Base-by-base conservation (phyloP, 1,140 invertebrate genomes). In the Hyphantria cunea region DNA sequence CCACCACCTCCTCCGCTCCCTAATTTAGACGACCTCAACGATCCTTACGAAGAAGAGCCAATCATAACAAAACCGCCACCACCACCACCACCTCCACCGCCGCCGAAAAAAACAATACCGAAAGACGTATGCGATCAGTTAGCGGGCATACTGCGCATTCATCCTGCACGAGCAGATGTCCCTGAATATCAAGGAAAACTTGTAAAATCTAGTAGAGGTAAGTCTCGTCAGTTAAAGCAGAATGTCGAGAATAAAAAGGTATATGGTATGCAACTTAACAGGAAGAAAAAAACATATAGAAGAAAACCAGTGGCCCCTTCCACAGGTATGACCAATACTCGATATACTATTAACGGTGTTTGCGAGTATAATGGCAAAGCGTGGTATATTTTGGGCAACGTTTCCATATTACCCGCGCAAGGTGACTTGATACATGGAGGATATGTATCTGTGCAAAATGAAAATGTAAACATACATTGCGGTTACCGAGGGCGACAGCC, bases 381-480 rank as follows among this genome's bases (percentile, higher is more conserved):
- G 3, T 68, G 77, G 11, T 89, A 65, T 54, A 56, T 81, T 9
- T 65, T 89, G 7, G 78, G 76, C 4, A 80, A 55, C 32, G 81
- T 89, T 12, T 71, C 73, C 11, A 74, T 83, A 31, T 56, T 86
- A 25, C 84, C 84, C 0, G 56, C 84, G 6, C 17, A 64, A 6
- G 85, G 84, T 7, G 72, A 81, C 10, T 65, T 88, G 17, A 82
- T 89, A 69, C 80, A 89, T 54, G 85, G 84, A n/a, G 86, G 86
- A 0, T 76, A 76, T 49, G 64, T 41, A 32, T 73, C 52, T 15
- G 47, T 82, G 6, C 60, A 61, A 13, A 78, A 76, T 41, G 65
- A 75, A 67, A 70, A 62, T 37, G 76, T 86, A 14, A 88, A 81
- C 45, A 80, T 90, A 66, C 72, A 90, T 62, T 80, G 75, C 51